These are phyloP conservation scores for Caretta caretta DNA, from an alignment of 2,113 vertebrate genomes.

Conservation along the genomic window DNA sequence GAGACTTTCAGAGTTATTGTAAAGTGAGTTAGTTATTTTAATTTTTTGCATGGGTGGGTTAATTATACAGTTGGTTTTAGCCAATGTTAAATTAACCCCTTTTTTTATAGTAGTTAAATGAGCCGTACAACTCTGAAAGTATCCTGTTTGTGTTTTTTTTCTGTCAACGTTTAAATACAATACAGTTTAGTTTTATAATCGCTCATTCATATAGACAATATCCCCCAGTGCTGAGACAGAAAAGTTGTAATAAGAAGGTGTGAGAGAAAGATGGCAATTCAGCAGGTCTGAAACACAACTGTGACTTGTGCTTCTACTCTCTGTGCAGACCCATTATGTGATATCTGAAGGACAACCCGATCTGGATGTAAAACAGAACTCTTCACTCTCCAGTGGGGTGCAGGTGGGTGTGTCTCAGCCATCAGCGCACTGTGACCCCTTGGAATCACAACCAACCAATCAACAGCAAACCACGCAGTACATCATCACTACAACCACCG, in stretches of 20 bases:
- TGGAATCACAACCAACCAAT: conserved; percentile 82
- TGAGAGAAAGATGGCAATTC: neutral
- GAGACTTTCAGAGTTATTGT: neutral
- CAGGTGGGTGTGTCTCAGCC: conserved; percentile 77
- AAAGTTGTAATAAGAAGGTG: neutral
- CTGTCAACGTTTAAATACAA: neutral
- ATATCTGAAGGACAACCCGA: conserved; percentile 94
- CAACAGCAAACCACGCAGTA: conserved; percentile 92
- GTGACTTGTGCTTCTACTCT: neutral
- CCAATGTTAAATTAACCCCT: neutral
- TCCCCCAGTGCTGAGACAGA: neutral
- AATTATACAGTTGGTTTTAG: neutral
- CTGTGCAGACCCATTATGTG: conserved; percentile 93
- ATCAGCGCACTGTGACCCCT: conserved; percentile 79
- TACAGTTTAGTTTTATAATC: neutral
- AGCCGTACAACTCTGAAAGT: neutral
- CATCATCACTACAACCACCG: conserved; percentile 95
- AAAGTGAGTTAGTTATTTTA: neutral
- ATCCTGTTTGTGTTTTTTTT: rapidly evolving
- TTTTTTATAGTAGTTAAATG: neutral
- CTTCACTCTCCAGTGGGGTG: conserved; percentile 72
- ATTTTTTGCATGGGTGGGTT: neutral
- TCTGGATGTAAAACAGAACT: conserved; percentile 87
- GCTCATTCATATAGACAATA: neutral
- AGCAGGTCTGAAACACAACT: neutral